These are phyloP conservation scores for Vidua macroura DNA, from an alignment of 2,113 vertebrate species.

Conservation along the genomic window DNA sequence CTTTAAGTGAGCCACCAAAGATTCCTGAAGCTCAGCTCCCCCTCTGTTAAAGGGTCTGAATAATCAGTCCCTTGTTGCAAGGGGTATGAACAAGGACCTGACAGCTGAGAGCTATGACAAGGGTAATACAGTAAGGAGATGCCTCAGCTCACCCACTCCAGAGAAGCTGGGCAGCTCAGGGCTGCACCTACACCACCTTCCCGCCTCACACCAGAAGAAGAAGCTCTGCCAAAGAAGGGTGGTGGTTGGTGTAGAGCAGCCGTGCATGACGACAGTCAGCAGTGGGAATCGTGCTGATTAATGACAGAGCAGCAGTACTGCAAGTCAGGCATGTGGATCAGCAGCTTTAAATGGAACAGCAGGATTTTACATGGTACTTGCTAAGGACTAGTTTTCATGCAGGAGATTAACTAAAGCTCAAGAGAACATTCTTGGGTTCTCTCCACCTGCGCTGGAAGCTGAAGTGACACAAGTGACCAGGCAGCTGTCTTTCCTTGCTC, in stretches of 20 bases:
- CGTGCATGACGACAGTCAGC: fast-evolving
- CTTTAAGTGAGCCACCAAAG: background rate
- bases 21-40: background rate
- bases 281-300: background rate
- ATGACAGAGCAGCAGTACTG: background rate
- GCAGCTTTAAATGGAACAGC: background rate
- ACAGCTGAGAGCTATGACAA: background rate
- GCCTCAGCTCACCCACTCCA: background rate
- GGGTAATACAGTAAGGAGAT: background rate
- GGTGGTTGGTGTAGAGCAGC: background rate
- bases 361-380: background rate
- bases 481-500: background rate
- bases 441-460: background rate
- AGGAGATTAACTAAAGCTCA: conserved; percentile 4
- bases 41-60: background rate
- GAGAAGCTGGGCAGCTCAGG: background rate
- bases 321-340: background rate
- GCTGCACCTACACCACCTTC: background rate
- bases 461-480: background rate
- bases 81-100: background rate
- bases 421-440: background rate
- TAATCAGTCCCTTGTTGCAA: background rate
- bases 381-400: background rate
- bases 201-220: background rate
- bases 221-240: background rate